Conservation (phyloP, 2,113 vertebrate species). For the Lepus europaeus region DNA sequence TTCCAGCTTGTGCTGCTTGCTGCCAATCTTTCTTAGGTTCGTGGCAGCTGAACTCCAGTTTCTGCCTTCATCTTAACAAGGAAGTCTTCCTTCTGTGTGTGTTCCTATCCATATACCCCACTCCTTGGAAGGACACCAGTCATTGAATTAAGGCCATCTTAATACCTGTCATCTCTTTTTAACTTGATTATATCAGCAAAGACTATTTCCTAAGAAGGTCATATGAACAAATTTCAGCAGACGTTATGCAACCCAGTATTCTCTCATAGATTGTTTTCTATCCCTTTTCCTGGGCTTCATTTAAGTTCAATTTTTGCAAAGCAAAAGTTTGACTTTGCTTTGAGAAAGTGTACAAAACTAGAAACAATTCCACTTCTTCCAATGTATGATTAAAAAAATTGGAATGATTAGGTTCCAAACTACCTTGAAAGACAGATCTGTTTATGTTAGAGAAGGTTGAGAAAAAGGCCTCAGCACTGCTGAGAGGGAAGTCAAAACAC, state of each 20-base stretch:
- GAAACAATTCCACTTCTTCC: neutral
- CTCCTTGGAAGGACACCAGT: neutral
- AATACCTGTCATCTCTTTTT: neutral
- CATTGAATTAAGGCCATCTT: neutral
- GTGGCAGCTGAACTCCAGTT: neutral
- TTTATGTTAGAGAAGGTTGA: neutral
- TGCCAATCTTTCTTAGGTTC: neutral
- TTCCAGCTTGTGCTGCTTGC: too few relatives aligned
- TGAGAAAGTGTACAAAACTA: neutral
- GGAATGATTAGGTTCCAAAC: neutral
- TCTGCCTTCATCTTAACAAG: neutral
- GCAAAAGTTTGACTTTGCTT: neutral
- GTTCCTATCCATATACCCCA: accelerated
- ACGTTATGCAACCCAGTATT: neutral
- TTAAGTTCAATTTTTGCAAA: neutral
- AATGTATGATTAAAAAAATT: neutral
- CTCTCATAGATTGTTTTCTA: neutral
- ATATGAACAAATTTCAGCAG: neutral
- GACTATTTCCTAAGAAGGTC: neutral
- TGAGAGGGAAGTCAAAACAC: neutral
- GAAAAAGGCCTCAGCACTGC: neutral
- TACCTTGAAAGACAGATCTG: neutral
- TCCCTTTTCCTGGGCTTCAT: neutral
- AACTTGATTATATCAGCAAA: neutral
- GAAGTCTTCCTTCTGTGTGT: neutral